Percentiles rank a stretch among this genome's conserved stretches.
Conservation (phyloP, 2,888 invertebrate species). For the Cephus runcator region DNA sequence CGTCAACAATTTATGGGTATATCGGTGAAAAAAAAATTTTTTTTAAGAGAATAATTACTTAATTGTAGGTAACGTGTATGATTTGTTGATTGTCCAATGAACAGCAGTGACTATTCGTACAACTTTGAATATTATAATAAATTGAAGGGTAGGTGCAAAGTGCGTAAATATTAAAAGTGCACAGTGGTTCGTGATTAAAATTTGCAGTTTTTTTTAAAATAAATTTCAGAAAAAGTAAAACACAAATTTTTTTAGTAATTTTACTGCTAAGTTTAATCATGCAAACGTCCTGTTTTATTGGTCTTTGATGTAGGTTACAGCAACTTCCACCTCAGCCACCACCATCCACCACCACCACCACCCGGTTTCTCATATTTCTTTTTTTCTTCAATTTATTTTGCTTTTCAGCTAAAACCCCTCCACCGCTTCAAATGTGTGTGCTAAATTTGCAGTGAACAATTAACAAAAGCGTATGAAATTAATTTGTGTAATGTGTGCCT, state of each 20-base stretch:
- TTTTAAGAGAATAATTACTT: too few relatives aligned
- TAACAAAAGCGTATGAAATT: background rate
- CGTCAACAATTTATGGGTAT: background rate
- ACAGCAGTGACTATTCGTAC: background rate
- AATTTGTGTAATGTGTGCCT: background rate
- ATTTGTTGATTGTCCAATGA: background rate
- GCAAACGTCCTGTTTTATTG: background rate
- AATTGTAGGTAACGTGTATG: background rate
- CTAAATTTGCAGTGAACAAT: background rate
- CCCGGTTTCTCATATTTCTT: background rate
- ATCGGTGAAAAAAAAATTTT: background rate
- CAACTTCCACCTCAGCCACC: constrained; percentile 52
- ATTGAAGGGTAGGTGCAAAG: background rate
- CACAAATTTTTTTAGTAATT: background rate
- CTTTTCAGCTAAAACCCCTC: background rate
- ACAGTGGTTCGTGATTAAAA: background rate
- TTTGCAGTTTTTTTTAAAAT: background rate
- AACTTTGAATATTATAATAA: background rate
- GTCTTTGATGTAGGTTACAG: constrained; percentile 4
- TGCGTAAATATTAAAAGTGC: background rate
- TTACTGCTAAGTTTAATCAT: background rate
- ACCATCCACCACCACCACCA: constrained; percentile 17
- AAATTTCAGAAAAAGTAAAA: background rate
- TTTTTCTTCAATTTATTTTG: background rate
- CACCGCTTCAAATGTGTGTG: background rate